phyloP scores from a whole-genome alignment of 2,888 invertebrate genomes.

The Loripinus fragilis region DNA sequence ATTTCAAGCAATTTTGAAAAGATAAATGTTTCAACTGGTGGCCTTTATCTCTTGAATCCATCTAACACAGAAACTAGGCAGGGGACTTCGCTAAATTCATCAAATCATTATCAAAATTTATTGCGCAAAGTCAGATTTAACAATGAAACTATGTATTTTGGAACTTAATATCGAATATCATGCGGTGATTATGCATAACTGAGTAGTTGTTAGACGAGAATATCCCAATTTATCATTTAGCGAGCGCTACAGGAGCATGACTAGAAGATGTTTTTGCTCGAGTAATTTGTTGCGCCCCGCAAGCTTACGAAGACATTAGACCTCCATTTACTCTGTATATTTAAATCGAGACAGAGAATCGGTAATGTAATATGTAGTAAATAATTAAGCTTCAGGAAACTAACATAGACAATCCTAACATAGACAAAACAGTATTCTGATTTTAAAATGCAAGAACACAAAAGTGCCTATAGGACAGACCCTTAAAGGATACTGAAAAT shows the following conservation, averaged over 20 bases:
- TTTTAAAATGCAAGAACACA: too few species aligned
- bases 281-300: constrained; percentile 11
- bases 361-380: constrained; percentile 9
- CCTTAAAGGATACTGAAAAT: too few species aligned
- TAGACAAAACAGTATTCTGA: too few species aligned
- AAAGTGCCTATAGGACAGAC: too few species aligned
- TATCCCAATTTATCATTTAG: not conserved
- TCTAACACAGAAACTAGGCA: not conserved
- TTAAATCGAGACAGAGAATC: not conserved
- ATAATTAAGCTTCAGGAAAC: too few species aligned
- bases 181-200: constrained; percentile 6
- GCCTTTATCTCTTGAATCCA: constrained; percentile 26
- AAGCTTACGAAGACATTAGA: constrained; percentile 1
- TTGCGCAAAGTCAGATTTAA: not conserved
- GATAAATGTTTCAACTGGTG: constrained; percentile 44
- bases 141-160: constrained; percentile 16
- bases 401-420: too few species aligned
- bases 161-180: constrained; percentile 5
- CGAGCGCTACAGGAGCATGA: constrained; percentile 6
- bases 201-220: not conserved
- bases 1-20: not conserved
- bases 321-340: not conserved
- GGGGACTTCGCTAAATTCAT: constrained; percentile 9
- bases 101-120: constrained; percentile 20
- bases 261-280: not conserved